phyloP scores from a whole-genome alignment of 2,888 invertebrate species.

The Machimus rusticus region DNA sequence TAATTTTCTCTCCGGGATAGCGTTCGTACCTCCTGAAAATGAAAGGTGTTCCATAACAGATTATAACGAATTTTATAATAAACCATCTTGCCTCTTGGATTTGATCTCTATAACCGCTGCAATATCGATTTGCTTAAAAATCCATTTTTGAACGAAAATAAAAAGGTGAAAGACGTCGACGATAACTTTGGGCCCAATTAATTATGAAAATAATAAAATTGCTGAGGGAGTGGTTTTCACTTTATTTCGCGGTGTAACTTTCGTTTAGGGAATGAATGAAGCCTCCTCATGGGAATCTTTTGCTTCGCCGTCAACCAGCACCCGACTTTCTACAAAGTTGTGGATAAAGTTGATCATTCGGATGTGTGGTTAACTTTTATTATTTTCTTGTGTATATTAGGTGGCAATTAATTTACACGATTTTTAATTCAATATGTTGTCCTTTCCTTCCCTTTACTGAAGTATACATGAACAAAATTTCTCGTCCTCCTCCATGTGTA shows the following conservation, averaged over 20 bases:
- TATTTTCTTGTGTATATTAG: not conserved
- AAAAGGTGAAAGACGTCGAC: not conserved
- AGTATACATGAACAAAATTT: not conserved
- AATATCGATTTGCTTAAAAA: not conserved
- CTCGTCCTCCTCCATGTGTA: not conserved
- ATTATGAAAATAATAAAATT: constrained; percentile 37
- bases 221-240: constrained; percentile 29
- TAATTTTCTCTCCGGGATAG: not conserved
- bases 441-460: not conserved
- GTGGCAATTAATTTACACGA: constrained; percentile 10
- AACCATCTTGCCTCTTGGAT: not conserved
- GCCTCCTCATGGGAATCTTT: not conserved
- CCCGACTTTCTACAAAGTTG: not conserved
- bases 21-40: not conserved
- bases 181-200: constrained; percentile 12
- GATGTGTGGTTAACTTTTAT: constrained; percentile 18
- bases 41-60: not conserved
- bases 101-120: not conserved
- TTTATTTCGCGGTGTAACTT: constrained; percentile 24
- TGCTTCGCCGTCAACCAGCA: not conserved
- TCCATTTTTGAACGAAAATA: not conserved
- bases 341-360: constrained; percentile 11
- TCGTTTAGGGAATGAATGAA: constrained; percentile 13
- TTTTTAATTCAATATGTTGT: constrained; percentile 20
- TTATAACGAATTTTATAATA: not conserved